Base-by-base conservation (phyloP, 1,140 invertebrate species). In the Steinernema khuongi region DNA sequence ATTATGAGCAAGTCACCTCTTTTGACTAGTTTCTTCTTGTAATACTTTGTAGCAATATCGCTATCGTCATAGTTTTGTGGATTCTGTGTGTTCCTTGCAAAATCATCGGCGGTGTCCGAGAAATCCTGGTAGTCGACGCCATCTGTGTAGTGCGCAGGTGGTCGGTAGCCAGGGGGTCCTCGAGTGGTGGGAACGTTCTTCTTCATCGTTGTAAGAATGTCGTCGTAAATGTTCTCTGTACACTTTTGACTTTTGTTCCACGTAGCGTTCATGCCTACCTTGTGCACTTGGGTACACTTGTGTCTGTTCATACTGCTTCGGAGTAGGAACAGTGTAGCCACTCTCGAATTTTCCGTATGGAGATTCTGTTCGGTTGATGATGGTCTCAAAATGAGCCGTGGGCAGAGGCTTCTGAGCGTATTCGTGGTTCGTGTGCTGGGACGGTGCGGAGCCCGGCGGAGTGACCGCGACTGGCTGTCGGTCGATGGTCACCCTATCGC, bases 1-100 rank as follows among this genome's bases (percentile, higher is more conserved):
- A 2, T 14, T 17, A 30, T 22, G 28, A n/a, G 7, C 28, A 31
- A 11, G 11, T 50, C 32, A 30, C 70, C 29, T 41, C 32, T 71
- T 28, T 68, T 71, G 17, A 30, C 11, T 4, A 71, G 7, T 22
- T 69, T 69, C n/a, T 66, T 72, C 29, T 44, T 70, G 44, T 67
- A 72, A 4, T n/a, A 28, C 18, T 19, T n/a, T 4, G 36, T 14
- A 29, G 70, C 11, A n/a, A 30, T 28, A 2, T 36, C 43, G 4
- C 50, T 44, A 11, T 66, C 41, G 28, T 71, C 70, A 43, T 44
- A 18, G 28, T 60, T n/a, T 26, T 60, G 50, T 22, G 50, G 50
- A 60, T 26, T 60, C 50, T 60, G 50, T 60, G 50, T 60, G 50
- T 60, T 60, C 22, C 50, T 60, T 4, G 4, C 50, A 26, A 60